phyloP scores from a whole-genome alignment of 2,888 invertebrate genomes.

The Temnothorax ravouxi region DNA sequence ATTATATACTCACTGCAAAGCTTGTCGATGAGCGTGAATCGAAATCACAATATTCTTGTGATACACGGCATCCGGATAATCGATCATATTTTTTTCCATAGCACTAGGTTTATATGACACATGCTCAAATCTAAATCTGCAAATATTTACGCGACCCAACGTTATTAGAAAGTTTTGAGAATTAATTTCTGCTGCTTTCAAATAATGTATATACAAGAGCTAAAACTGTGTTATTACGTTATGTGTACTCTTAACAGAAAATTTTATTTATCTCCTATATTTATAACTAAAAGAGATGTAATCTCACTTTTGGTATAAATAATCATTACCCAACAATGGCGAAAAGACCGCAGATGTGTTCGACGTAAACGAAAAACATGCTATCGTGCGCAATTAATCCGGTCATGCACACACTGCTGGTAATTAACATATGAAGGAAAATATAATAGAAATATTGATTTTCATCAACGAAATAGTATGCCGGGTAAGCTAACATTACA shows the following conservation, averaged over 20 bases:
- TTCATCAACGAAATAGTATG: constrained; percentile 30
- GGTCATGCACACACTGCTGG: background rate
- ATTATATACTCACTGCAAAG: constrained; percentile 40
- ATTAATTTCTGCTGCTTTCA: background rate
- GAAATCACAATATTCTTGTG: background rate
- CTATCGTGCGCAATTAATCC: constrained; percentile 20
- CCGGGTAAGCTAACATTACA: constrained; percentile 12
- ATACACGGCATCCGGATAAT: background rate
- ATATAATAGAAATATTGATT: constrained; percentile 31
- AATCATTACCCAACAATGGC: constrained; percentile 31
- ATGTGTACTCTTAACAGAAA: background rate
- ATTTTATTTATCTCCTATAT: background rate
- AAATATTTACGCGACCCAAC: background rate
- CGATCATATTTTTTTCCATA: background rate
- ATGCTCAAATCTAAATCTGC: constrained; percentile 20
- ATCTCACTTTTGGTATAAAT: background rate
- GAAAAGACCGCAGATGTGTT: constrained; percentile 33
- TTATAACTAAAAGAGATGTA: background rate
- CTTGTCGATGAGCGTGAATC: constrained; percentile 5
- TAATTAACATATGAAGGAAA: background rate
- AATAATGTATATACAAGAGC: background rate
- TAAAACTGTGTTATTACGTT: background rate
- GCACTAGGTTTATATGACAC: background rate
- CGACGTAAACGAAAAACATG: constrained; percentile 31
- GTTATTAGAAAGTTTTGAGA: background rate